These are phyloP conservation scores for Agonopterix heracliana DNA, from an alignment of 2,888 invertebrate genomes.

Conservation along the genomic window DNA sequence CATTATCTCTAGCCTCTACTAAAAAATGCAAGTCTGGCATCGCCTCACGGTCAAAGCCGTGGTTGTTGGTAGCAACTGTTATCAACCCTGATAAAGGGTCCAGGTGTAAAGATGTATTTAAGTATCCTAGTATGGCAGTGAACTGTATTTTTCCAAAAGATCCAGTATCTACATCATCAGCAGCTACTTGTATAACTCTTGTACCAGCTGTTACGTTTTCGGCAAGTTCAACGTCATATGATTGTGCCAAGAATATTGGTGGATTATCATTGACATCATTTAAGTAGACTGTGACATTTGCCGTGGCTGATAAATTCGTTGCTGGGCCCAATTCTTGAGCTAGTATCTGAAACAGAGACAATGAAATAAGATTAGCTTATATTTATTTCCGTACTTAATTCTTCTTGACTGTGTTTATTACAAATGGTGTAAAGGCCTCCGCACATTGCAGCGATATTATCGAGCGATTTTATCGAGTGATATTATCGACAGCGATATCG, in stretches of 20 bases:
- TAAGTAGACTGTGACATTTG: slow-evolving; percentile 86
- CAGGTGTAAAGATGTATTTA: slow-evolving; percentile 86
- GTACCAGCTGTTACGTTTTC: slow-evolving; percentile 88
- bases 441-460: too few relatives aligned
- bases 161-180: slow-evolving; percentile 88
- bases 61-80: slow-evolving; percentile 84
- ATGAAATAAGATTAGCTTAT: neutral
- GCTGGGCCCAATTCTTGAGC: slow-evolving; percentile 88
- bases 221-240: slow-evolving; percentile 84
- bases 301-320: slow-evolving; percentile 83
- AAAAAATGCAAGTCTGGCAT: slow-evolving; percentile 85
- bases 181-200: slow-evolving; percentile 84
- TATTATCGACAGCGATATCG: too few relatives aligned
- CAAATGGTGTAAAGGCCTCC: too few relatives aligned
- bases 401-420: too few relatives aligned
- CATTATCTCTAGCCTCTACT: slow-evolving; percentile 92
- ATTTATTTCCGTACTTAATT: too few relatives aligned
- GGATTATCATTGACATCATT: slow-evolving; percentile 93
- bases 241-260: slow-evolving; percentile 84
- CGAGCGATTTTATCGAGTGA: too few relatives aligned
- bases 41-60: slow-evolving; percentile 89
- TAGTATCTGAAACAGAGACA: slow-evolving; percentile 74
- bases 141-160: slow-evolving; percentile 86
- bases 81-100: slow-evolving; percentile 88
- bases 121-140: slow-evolving; percentile 84